Evolutionary conservation across 2,113 vertebrate species (phyloP), one percentile per base, ranked within the genome.

Genomic region (Cyrtonyx montezumae): DNA sequence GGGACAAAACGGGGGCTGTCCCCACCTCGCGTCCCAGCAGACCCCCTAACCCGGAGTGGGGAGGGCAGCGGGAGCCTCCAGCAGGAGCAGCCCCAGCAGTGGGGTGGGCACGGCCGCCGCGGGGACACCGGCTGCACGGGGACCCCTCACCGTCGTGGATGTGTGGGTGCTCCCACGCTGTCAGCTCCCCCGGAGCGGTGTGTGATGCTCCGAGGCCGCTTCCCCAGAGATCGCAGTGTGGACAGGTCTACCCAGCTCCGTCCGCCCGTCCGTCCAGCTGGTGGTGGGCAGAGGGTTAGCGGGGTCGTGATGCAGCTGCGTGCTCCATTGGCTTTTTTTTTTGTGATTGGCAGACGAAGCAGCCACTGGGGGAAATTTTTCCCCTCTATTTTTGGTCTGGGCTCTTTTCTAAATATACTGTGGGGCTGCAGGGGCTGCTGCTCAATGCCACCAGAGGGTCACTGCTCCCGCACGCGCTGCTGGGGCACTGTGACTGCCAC

Each of bases 321-420:
- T 68, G 82, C 56, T 73, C 48, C 76, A 93, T 94, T 95, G 95
- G 95, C 67, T 87, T 76, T 63, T 88, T 76, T 62, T 30, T 2
- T 15, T 46, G n/a, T 95, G 96, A 95, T 56, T 90, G 95, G 84
- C 96, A 91, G 45, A 67, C 63, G 78, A 40, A 71, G 40, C 61
- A 85, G 80, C 95, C 95, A 90, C 75, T 94, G 69, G 61, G 67
- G 18, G 68, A 69, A 88, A 53, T 23, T 34, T 84, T 80, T 92
- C 17, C 28, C 58, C 92, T 95, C 92, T 97, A 96, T 97, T 97
- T 97, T 95, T 93, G 86, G 91, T 86, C 77, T 86, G 77, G 77
- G 66, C 49, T 71, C 43, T 88, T 95, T 97, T 96, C 95, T 97
- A 96, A 96, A 95, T 95, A 97, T 97, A 97, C 69, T 91, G 51